phyloP scores from a whole-genome alignment of 2,888 invertebrate genomes.

The Spodoptera littoralis region DNA sequence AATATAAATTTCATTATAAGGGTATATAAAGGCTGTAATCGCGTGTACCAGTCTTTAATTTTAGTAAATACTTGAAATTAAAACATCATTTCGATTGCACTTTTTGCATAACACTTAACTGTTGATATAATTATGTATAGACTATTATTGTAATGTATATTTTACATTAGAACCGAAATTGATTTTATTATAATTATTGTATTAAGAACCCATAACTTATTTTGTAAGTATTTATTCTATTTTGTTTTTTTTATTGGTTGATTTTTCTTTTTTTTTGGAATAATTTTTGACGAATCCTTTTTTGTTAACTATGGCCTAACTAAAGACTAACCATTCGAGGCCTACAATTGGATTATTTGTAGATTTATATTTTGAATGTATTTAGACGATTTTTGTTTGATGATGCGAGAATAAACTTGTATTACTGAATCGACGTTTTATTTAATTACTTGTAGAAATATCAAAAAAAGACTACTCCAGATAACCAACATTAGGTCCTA shows the following conservation, averaged over 20 bases:
- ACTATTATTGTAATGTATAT: conserved; percentile 76
- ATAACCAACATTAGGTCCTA: no score
- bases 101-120: conserved; percentile 85
- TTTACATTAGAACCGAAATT: conserved; percentile 72
- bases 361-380: conserved; percentile 54
- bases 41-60: conserved; percentile 56
- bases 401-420: conserved; percentile 85
- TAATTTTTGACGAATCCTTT: conserved; percentile 53
- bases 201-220: conserved; percentile 62
- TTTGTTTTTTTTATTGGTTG: conserved; percentile 65
- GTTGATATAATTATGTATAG: conserved; percentile 84
- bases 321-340: conserved; percentile 60
- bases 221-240: conserved; percentile 66
- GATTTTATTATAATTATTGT: conserved; percentile 43
- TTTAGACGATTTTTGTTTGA: conserved; percentile 71
- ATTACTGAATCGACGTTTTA: conserved; percentile 66
- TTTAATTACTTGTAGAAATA: background rate
- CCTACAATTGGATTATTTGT: conserved; percentile 64
- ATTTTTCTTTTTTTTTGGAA: conserved; percentile 60
- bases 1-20: conserved; percentile 44
- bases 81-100: conserved; percentile 76
- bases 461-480: no score
- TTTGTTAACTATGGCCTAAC: conserved; percentile 59
- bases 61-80: conserved; percentile 57
- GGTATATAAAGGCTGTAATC: conserved; percentile 47